Evolutionary conservation across 2,888 invertebrate genomes (phyloP).

Genomic region (Drosophila rellima): DNA sequence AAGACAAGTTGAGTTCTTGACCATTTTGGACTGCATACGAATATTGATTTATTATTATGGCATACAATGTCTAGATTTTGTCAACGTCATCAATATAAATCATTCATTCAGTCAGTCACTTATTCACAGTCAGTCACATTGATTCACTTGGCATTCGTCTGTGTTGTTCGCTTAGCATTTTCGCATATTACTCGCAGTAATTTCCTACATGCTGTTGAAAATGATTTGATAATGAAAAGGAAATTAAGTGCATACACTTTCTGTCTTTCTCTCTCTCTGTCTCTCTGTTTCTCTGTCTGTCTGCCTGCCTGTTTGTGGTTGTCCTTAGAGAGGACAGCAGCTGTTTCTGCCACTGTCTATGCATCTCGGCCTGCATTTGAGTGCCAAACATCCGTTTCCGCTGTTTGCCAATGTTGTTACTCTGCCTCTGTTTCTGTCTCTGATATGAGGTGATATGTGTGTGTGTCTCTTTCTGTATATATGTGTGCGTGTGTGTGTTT

Average conservation of each 20-base stretch:
- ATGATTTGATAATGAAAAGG: conserved; percentile 74
- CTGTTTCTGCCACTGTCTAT: conserved; percentile 40
- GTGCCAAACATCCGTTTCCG: conserved; percentile 72
- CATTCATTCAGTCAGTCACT: conserved; percentile 35
- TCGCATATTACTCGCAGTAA: conserved; percentile 60
- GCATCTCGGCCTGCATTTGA: conserved; percentile 65
- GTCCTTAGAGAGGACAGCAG: conserved; percentile 31
- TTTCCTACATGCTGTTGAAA: conserved; percentile 63
- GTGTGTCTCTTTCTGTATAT: no score
- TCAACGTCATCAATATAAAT: conserved; percentile 68
- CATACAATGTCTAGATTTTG: conserved; percentile 41
- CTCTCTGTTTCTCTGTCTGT: background rate
- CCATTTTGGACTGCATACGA: conserved; percentile 26
- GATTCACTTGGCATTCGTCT: conserved; percentile 8
- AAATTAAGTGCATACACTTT: conserved; percentile 62
- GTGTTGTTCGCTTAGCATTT: conserved; percentile 16
- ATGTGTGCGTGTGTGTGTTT: conserved; percentile 29
- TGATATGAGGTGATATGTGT: conserved; percentile 48
- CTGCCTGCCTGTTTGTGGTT: background rate
- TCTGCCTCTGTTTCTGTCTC: conserved; percentile 22
- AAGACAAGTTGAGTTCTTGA: conserved; percentile 34
- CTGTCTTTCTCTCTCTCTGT: background rate
- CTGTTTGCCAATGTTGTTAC: conserved; percentile 53
- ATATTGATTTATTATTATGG: conserved; percentile 54
- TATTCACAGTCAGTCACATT: conserved; percentile 11